Conservation (phyloP, 1,140 invertebrate genomes). For the Brachystomella parvula region DNA sequence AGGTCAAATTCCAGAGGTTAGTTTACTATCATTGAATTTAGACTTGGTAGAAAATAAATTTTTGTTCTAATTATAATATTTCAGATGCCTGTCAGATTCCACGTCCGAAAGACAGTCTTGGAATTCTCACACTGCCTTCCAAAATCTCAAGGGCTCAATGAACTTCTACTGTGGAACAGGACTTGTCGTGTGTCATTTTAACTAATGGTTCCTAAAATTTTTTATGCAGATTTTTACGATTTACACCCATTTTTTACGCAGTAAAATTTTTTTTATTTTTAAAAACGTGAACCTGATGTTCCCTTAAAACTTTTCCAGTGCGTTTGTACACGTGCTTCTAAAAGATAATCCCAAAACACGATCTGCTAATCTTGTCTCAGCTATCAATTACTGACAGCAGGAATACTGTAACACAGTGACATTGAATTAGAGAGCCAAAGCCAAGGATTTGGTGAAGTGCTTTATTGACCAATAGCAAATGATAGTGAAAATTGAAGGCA, state of each 20-base stretch:
- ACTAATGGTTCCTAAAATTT: too few species aligned
- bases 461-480: neutral
- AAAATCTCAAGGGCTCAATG: neutral
- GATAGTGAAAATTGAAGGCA: neutral
- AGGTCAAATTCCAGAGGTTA: slow-evolving; percentile 10
- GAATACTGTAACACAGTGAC: too few species aligned
- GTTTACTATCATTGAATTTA: neutral
- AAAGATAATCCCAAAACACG: too few species aligned
- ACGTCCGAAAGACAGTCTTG: neutral
- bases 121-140: neutral
- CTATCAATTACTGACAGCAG: too few species aligned
- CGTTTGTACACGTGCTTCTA: too few species aligned
- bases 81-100: neutral
- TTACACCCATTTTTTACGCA: neutral
- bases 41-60: neutral
- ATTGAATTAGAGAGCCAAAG: neutral
- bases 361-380: too few species aligned
- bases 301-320: too few species aligned
- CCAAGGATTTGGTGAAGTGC: neutral
- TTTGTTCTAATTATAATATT: neutral
- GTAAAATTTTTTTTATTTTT: neutral
- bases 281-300: too few species aligned
- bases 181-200: too few species aligned
- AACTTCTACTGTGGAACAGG: neutral
- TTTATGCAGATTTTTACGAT: neutral